A percentile compares a stretch with the other conserved stretches of the same genome.
Conservation (phyloP, 2,113 vertebrate species). For the Bos javanicus region DNA sequence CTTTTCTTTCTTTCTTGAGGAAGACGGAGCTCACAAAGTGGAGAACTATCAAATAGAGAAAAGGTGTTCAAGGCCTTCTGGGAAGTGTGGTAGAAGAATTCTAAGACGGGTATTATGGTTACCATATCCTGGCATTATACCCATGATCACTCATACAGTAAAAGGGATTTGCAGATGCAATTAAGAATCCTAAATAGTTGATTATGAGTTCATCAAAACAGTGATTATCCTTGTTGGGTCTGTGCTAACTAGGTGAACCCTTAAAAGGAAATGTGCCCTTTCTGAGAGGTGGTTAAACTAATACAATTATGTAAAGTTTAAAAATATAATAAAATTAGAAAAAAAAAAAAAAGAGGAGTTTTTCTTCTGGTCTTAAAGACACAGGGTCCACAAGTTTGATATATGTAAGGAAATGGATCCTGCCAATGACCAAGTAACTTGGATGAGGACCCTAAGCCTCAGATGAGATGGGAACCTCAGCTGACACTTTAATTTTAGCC, state of each 20-base stretch:
- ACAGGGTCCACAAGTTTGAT: background rate
- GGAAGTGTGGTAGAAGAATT: background rate
- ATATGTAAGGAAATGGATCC: background rate
- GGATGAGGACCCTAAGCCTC: background rate
- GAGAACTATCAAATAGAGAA: background rate
- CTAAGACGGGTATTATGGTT: background rate
- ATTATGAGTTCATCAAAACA: background rate
- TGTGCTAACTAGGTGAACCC: background rate
- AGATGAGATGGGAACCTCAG: background rate
- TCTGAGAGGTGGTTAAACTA: background rate
- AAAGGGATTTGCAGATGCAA: background rate
- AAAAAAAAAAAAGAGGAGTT: background rate
- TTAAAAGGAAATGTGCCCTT: background rate
- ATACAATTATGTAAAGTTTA: no score
- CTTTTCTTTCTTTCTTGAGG: background rate
- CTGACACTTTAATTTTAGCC: background rate
- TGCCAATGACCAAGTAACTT: background rate
- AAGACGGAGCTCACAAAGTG: background rate
- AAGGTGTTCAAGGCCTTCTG: background rate
- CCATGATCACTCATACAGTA: background rate
- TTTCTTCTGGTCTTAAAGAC: background rate
- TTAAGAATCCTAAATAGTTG: background rate
- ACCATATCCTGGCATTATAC: background rate
- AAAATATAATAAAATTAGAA: no score
- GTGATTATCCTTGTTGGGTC: background rate